Percentiles rank a stretch among this genome's conserved stretches.
Conservation (phyloP, 2,113 vertebrate genomes). For the Catharus minimus region DNA sequence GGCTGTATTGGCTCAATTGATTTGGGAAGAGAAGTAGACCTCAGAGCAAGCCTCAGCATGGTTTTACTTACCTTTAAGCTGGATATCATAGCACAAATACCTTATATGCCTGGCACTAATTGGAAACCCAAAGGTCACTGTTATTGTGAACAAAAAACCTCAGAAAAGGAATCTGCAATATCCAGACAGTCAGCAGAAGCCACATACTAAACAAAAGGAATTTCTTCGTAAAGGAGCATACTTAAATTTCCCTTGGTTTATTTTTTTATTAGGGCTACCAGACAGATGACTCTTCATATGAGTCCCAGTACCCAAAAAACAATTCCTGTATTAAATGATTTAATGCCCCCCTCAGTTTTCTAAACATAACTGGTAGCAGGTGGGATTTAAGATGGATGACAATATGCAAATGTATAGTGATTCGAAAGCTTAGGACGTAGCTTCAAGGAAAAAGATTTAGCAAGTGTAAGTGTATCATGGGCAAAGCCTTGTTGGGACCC, state of each 20-base stretch:
- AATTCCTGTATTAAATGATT: background rate
- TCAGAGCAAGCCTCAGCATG: background rate
- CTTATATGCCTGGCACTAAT: background rate
- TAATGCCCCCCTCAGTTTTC: background rate
- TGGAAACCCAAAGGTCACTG: background rate
- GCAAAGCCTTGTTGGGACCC: background rate
- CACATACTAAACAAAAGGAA: background rate
- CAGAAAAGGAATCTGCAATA: background rate
- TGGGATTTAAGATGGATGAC: background rate
- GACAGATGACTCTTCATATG: background rate
- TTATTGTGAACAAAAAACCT: fast-evolving
- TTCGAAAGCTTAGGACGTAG: background rate
- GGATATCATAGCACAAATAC: background rate
- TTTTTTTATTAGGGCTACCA: background rate
- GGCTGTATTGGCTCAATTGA: background rate
- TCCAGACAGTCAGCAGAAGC: background rate
- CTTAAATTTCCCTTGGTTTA: background rate
- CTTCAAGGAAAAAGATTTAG: background rate
- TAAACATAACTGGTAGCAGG: background rate
- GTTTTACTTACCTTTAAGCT: background rate
- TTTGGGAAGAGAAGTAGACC: background rate
- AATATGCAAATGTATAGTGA: background rate
- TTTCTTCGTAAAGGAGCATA: background rate
- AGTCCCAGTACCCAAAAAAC: background rate
- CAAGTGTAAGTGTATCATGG: background rate